phyloP scores from a whole-genome alignment of 2,888 invertebrate species.

The Piscicola geometra region DNA sequence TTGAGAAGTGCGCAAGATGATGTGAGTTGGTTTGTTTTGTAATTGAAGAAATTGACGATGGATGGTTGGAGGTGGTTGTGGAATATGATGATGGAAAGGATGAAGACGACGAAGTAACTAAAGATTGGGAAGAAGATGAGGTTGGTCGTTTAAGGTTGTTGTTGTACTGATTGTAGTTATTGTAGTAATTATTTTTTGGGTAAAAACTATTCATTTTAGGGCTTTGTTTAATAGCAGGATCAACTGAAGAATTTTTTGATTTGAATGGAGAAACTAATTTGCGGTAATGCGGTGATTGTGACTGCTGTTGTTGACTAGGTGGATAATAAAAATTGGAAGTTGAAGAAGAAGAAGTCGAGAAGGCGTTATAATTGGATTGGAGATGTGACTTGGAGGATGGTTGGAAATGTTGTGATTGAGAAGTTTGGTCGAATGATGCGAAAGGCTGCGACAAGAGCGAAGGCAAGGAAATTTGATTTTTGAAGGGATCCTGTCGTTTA shows the following conservation, averaged over 20 bases:
- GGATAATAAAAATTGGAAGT: slow-evolving; percentile 9
- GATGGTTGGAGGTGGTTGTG: background rate
- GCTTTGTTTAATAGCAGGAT: background rate
- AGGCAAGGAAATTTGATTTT: slow-evolving; percentile 5
- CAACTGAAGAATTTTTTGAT: background rate
- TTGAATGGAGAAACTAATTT: slow-evolving; percentile 11
- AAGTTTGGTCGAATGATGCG: background rate
- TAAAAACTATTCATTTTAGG: slow-evolving; percentile 4
- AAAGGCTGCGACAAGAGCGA: background rate
- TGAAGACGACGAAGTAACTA: background rate
- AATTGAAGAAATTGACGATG: background rate
- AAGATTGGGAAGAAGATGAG: background rate
- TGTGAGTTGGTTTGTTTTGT: too few species aligned
- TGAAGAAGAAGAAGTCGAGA: background rate
- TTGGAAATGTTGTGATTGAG: background rate
- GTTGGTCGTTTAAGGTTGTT: background rate
- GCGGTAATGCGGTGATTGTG: background rate
- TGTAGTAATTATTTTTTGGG: background rate
- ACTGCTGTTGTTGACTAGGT: background rate
- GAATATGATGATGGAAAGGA: background rate
- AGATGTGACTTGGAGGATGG: slow-evolving; percentile 2
- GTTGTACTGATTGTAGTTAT: background rate
- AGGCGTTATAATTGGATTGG: slow-evolving; percentile 11
- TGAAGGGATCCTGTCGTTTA: background rate
- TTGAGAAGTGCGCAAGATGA: too few species aligned